Evolutionary conservation across 2,797 vertebrate species (phyloP), one percentile per base, ranked within the genome.

Genomic region (Acanthurus leucopareius): DNA sequence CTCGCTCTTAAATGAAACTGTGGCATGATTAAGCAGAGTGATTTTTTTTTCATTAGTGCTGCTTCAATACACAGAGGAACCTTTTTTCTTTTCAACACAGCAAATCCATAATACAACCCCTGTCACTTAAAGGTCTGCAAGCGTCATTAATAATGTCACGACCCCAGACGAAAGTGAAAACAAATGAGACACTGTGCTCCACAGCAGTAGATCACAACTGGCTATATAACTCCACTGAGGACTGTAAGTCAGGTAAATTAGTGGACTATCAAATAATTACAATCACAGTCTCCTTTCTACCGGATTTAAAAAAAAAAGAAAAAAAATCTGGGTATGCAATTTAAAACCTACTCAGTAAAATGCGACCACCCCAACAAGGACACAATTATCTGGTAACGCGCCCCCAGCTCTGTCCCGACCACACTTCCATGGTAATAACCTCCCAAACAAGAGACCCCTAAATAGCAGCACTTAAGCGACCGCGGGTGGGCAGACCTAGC

Each of bases 231-330:
- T 77, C 85, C 82, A 47, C 13, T 40, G 83, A 68, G 88, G 74
- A 85, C 86, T 84, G 71, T 89, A 90, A 92, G 81, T 88, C 84
- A 79, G 59, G 67, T 58, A 81, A 90, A 90, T 75, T 79, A 86
- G 74, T 59, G 78, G 60, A 79, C 87, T 82, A 90, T 84, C 86
- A 86, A 91, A 91, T 85, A 85, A 94, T 91, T 89, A 88, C 83
- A 86, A 79, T 91, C 82, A 81, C 78, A 57, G 75, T 44, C 72
- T 62, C 68, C 62, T 66, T 81, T 77, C 44, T 54, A 19, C 63
- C 9, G 4, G 54, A 70, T 63, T 60, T 28, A 32, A 57, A 58
- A 70, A 72, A 80, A 73, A 7, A 40, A 40, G 1, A 40, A 40
- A 40, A 40, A 40, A 40, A 40, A 40, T 22, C 35, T 61, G 35